Evolutionary conservation across 2,888 invertebrate genomes (phyloP).

Genomic region (Pyrgus malvae): DNA sequence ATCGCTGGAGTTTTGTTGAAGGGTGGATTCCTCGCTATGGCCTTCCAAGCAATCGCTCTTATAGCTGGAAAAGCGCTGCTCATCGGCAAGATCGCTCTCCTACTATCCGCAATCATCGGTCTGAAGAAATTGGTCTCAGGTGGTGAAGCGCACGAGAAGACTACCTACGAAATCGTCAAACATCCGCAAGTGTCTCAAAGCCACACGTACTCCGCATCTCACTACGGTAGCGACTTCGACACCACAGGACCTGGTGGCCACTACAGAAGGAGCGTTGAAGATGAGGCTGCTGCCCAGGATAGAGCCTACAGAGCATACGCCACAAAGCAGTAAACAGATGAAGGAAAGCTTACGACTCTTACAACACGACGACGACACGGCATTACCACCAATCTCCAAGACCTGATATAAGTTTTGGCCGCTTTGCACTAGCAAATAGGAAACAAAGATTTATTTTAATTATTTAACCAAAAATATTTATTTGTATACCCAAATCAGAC

Average conservation of each 20-base stretch:
- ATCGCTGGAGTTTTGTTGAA: conserved; percentile 87
- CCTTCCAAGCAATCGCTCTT: conserved; percentile 87
- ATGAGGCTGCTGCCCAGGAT: conserved; percentile 84
- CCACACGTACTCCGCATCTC: conserved; percentile 87
- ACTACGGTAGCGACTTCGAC: conserved; percentile 84
- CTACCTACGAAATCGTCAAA: conserved; percentile 92
- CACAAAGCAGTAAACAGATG: conserved; percentile 52
- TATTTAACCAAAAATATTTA: conserved; percentile 31
- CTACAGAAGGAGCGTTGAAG: conserved; percentile 82
- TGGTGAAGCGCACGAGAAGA: conserved; percentile 87
- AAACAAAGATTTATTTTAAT: conserved; percentile 43
- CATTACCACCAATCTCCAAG: conserved; percentile 43
- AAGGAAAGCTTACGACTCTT: conserved; percentile 62
- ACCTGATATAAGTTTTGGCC: conserved; percentile 41
- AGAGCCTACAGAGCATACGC: conserved; percentile 83
- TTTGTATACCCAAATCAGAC: conserved; percentile 36
- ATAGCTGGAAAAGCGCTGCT: conserved; percentile 91
- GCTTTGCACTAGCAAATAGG: conserved; percentile 48
- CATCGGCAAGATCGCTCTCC: conserved; percentile 91
- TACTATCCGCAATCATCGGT: conserved; percentile 89
- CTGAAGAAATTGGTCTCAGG: conserved; percentile 88
- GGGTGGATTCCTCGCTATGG: conserved; percentile 87
- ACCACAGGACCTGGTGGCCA: conserved; percentile 81
- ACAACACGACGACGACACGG: conserved; percentile 58
- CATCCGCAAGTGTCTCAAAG: conserved; percentile 91